Evolutionary conservation across 1,140 invertebrate genomes (phyloP).

Genomic region (Lordiphosa collinella): DNA sequence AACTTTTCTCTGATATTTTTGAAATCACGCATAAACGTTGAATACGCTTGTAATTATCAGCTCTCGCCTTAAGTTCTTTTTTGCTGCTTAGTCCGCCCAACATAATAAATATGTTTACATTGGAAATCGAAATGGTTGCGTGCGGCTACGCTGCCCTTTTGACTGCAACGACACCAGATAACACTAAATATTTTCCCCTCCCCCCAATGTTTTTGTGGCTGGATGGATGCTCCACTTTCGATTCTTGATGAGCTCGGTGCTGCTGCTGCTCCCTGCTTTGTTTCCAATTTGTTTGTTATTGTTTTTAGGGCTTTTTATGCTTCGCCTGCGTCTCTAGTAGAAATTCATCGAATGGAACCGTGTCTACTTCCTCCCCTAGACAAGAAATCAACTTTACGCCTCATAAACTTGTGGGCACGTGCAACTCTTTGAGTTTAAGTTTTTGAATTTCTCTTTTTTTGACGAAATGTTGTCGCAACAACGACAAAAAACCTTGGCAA

Average conservation of each 20-base stretch:
- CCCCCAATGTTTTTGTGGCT: not conserved
- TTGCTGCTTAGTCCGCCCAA: too few species aligned
- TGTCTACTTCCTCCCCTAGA: constrained; percentile 18
- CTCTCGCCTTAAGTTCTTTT: not conserved
- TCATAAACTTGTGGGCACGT: constrained; percentile 64
- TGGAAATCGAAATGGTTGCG: constrained; percentile 7
- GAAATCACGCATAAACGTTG: too few species aligned
- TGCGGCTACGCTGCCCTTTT: constrained; percentile 28
- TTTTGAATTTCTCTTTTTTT: constrained; percentile 50
- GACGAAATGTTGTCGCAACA: constrained; percentile 44
- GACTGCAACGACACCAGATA: constrained; percentile 13
- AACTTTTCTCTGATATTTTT: too few species aligned
- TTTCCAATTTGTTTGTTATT: constrained; percentile 49
- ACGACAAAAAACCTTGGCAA: constrained; percentile 37
- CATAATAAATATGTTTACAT: constrained; percentile 8
- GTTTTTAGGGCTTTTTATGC: constrained; percentile 26
- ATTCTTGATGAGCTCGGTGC: constrained; percentile 27
- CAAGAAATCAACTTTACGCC: constrained; percentile 59
- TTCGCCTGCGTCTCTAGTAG: constrained; percentile 20
- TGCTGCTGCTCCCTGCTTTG: constrained; percentile 15
- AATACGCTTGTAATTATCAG: constrained; percentile 3
- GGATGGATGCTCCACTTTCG: constrained; percentile 11
- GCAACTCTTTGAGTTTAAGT: constrained; percentile 44
- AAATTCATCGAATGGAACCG: constrained; percentile 42
- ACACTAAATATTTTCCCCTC: not conserved